phyloP scores from a whole-genome alignment of 1,140 invertebrate genomes.

The Subanguina moxae region DNA sequence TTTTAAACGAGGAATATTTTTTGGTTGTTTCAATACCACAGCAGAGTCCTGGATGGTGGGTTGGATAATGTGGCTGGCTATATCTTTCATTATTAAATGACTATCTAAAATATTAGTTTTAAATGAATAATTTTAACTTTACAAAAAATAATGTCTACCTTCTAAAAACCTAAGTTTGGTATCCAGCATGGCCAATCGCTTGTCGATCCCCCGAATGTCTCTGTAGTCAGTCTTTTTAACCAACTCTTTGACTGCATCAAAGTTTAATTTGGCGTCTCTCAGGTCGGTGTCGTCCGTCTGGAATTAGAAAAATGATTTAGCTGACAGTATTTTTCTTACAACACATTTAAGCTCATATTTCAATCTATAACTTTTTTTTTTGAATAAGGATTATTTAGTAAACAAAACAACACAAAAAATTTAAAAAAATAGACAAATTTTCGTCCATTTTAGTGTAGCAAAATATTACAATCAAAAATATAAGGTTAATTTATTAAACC shows the following conservation, averaged over 20 bases:
- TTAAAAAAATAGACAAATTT: background rate
- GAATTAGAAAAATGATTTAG: background rate
- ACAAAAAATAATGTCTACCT: conserved; percentile 11
- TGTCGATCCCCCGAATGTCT: conserved; percentile 45
- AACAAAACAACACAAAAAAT: no score
- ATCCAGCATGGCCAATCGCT: conserved; percentile 25
- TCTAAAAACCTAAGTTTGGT: background rate
- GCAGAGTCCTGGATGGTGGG: conserved; percentile 22
- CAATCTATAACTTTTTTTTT: no score
- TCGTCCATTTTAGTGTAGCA: background rate
- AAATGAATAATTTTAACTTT: background rate
- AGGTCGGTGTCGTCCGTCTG: conserved; percentile 29
- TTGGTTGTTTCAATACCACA: background rate
- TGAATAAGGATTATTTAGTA: no score
- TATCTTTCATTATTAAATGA: conserved; percentile 13
- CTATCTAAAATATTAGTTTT: conserved; percentile 11
- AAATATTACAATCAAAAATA: no score
- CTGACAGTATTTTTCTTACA: no score
- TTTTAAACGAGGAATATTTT: no score
- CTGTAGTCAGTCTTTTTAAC: conserved; percentile 29
- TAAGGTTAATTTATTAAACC: no score
- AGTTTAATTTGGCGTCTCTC: conserved; percentile 12
- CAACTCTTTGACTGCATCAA: conserved; percentile 33
- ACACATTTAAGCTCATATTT: no score
- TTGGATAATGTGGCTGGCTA: conserved; percentile 15